Evolutionary conservation across 1,140 invertebrate species (phyloP), one percentile per base, ranked within the genome.

Genomic region (Pachypeltis micranthus): DNA sequence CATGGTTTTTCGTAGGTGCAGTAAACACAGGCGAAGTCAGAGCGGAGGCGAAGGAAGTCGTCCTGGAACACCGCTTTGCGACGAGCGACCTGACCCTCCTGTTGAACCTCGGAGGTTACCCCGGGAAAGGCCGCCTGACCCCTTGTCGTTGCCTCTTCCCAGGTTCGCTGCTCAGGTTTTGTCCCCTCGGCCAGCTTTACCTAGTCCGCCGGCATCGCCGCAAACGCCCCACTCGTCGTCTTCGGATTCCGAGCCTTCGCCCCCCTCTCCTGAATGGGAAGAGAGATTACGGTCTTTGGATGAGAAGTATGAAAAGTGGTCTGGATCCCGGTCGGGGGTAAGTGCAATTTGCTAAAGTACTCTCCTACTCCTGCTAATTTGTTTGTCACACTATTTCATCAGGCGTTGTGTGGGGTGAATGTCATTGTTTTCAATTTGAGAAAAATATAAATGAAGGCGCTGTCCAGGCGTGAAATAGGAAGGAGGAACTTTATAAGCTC

Each of bases 271-370:
- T 62, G 69, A 68, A 67, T 66, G 71, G 58, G 92, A 96, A 69
- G 92, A 96, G 72, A 78, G 93, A 62, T 90, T 98, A 77, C 74
- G 87, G 74, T 83, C 81, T 7, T 78, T 97, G 16, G 93, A 96
- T 75, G 93, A 95, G 73, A 93, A 91, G 72, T 93, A 91, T 70
- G 90, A 93, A 73, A 87, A 88, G 63, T 93, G 91, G 89, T 89
- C 85, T 12, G 87, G 87, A 7, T 81, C 79, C 7, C 72, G 83
- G 56, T 77, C 80, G 4, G 64, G 80, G 0, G 81, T 51, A 51
- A 51, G 47, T 51, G 4, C 16, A n/a, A n/a, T n/a, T n/a, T n/a
- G n/a, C n/a, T n/a, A n/a, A n/a, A n/a, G n/a, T n/a, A n/a, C n/a
- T n/a, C n/a, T n/a, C n/a, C n/a, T n/a, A n/a, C n/a, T n/a, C n/a